Evolutionary conservation across 2,797 vertebrate species (phyloP), one percentile per base, ranked within the genome.

Genomic region (Acanthurus tractus): DNA sequence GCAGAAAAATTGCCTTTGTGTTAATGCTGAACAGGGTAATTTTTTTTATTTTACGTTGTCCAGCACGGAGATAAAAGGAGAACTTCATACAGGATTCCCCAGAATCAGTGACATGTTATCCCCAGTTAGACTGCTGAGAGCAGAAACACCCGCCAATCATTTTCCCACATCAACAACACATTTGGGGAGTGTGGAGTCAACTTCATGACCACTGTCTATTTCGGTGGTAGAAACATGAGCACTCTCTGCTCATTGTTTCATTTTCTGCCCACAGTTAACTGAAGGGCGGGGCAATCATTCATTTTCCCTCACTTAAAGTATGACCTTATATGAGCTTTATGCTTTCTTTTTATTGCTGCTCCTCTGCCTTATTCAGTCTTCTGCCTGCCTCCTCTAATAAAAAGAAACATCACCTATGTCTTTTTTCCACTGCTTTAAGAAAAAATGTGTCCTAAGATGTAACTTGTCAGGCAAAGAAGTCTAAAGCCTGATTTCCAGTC

Each of bases 231-330:
- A 83, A 86, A 83, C 52, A 70, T n/a, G 20, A 88, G 69, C 73
- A 63, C 58, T 63, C 40, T 62, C 61, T 50, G 63, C 70, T 88
- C 65, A 79, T 83, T 88, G 76, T 85, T 87, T 77, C 50, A 45
- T 73, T 84, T 83, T 87, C 70, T 84, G 58, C 62, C 70, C 71
- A 54, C 70, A 78, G 53, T 84, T 58, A 29, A n/a, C 65, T 65
- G 48, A 57, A 70, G 70, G 84, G 86, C 56, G 76, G 78, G 75
- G 83, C 76, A 29, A 11, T 77, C 55, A 8, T 62, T 83, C 18
- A 36, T 64, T 73, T 68, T 36, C 42, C 40, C 72, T 74, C 67
- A 22, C 59, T 70, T 66, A 45, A 65, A 76, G 48, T 36, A 46
- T 59, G 78, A 80, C 56, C 62, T 75, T 48, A 45, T 65, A 13